These are phyloP conservation scores for Botrylloides violaceus DNA, from an alignment of 23 tunicate species.

Conservation along the genomic window DNA sequence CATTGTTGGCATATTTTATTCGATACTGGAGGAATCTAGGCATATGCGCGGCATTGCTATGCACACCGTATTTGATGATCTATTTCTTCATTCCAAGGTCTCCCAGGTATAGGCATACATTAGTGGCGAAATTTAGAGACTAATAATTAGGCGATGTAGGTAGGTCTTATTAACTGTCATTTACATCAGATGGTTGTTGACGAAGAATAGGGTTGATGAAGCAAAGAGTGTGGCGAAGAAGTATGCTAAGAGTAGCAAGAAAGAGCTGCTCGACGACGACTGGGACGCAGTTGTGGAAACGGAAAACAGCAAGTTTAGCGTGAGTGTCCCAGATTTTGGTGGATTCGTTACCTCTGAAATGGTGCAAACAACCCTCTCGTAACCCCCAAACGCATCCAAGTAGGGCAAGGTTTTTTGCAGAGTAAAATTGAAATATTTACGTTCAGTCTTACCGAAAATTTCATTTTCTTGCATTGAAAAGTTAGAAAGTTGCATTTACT, in stretches of 20 bases:
- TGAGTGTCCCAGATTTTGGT: too few species aligned
- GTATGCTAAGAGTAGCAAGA: slow-evolving; percentile 42
- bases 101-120: slow-evolving; percentile 70
- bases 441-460: too few species aligned
- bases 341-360: too few species aligned
- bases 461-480: too few species aligned
- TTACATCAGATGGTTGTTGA: slow-evolving; percentile 64
- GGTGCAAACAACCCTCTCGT: too few species aligned
- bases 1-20: slow-evolving; percentile 35
- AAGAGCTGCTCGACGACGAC: slow-evolving; percentile 29
- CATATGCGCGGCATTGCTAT: slow-evolving; percentile 8
- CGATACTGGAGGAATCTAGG: slow-evolving; percentile 43
- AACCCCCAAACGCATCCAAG: too few species aligned
- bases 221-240: slow-evolving; percentile 32
- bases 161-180: too few species aligned
- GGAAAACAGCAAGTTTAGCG: slow-evolving; percentile 35
- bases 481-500: too few species aligned
- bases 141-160: too few species aligned
- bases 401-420: too few species aligned
- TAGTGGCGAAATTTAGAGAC: too few species aligned
- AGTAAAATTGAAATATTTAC: too few species aligned
- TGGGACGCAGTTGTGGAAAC: slow-evolving; percentile 40
- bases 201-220: slow-evolving; percentile 25
- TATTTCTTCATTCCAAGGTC: slow-evolving; percentile 50
- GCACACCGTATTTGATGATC: slow-evolving; percentile 15